Base-by-base conservation (phyloP, 2,797 vertebrate species). In the Sebastes melanostomus region DNA sequence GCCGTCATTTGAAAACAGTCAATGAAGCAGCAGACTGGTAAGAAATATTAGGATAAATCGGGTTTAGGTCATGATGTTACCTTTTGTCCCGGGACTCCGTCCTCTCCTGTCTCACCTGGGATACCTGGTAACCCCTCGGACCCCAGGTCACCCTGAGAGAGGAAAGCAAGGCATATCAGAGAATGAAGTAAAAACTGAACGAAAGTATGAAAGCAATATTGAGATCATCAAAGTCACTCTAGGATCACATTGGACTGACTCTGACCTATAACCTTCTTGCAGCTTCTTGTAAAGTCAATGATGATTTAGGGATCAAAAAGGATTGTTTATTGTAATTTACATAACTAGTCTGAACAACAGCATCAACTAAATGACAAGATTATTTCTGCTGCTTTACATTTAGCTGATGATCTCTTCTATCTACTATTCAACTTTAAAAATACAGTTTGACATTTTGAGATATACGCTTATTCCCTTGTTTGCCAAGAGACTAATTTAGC, bases 121-220 rank as follows among this genome's bases (percentile, higher is more conserved):
- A 94, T 83, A 75, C 96, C 97, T 50, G 88, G 58, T 11, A 79
- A 27, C 36, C 97, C 97, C 69, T 86, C 78, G 1, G 72, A 56
- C 22, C 97, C 97, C 18, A 71, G 84, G 62, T 95, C 95, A 18
- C 97, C 97, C 97, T 98, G 30, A 79, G 11, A 77, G 55, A 74
- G 29, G 20, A 30, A 20, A 24, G 8, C 8, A 14, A 20, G 5
- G 42, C 0, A 0, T 13, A 66, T 46, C 11, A 13, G 20, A 42
- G 13, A 46, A 4, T n/a, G 1, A 46, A 72, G 25, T 18, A 8
- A 34, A 52, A 1, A 50, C 20, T 13, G 30, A 56, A 24, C 4
- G 0, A 4, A 22, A 58, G 46, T 16, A 10, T 66, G 9, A 66
- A 59, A 32, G 25, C 34, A 59, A 18, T 13, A 14, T 27, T 58